A percentile compares a stretch with the other conserved stretches of the same genome.
Evolutionary conservation across 2,113 vertebrate genomes (phyloP).

Genomic region (Rhipidura dahli): DNA sequence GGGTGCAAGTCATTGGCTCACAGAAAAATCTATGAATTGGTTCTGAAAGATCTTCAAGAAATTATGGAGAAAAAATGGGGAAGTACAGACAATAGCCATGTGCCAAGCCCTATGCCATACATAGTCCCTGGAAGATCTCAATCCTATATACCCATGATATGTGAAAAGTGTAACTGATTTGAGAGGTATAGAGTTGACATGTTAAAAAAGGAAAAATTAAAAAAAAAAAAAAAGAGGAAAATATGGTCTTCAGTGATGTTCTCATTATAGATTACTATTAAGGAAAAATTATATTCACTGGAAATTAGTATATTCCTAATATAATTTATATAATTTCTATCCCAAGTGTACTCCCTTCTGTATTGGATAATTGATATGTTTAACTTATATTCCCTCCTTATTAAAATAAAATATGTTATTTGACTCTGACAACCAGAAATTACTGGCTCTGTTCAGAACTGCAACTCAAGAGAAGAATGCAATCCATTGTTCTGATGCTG

Average conservation of each 20-base stretch:
- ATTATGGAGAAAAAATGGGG: neutral
- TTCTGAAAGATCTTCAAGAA: constrained; percentile 25
- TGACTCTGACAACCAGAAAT: neutral
- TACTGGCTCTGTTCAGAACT: neutral
- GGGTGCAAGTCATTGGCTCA: neutral
- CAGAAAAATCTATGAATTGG: neutral
- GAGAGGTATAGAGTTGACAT: neutral
- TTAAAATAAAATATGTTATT: neutral
- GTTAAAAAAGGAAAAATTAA: neutral
- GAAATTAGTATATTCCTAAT: neutral
- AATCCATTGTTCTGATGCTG: neutral
- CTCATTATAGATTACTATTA: neutral
- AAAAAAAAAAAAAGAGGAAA: neutral
- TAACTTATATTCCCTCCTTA: neutral
- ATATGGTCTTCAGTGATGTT: neutral
- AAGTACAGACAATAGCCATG: neutral
- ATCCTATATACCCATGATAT: neutral
- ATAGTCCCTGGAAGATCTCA: neutral
- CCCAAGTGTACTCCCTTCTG: neutral
- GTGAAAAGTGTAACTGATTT: neutral
- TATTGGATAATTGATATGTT: neutral
- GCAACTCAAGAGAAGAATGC: neutral
- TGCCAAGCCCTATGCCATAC: neutral
- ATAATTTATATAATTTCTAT: neutral
- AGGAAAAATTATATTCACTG: neutral